Base-by-base conservation (phyloP, 2,113 vertebrate species). In the Gobio gobio region DNA sequence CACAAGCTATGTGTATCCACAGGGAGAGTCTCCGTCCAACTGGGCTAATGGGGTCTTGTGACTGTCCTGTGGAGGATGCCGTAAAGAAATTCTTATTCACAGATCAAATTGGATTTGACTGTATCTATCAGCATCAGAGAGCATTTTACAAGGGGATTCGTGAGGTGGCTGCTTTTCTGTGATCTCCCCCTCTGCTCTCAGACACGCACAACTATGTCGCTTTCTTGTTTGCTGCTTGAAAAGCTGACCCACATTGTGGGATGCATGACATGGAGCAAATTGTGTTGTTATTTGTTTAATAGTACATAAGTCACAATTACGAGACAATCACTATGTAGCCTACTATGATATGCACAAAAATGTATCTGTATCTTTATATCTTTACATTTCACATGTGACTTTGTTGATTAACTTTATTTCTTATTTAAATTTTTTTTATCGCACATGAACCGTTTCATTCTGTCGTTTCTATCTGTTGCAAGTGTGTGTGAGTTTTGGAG, bases 21-120 rank as follows among this genome's bases (percentile, higher is more conserved):
- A 49, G 56, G 78, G 82, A 76, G 64, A 12, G 70, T 73, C 76
- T 58, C 22, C 2, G 26, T n/a, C 16, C 47, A 78, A 20, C 18
- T 85, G 40, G 20, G 79, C 77, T 24, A 3, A 78, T 78, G n/a
- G 10, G 56, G 77, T 78, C 56, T 61, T 61, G 13, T 45, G 77
- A 61, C 51, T 78, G 33, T 43, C 33, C 22, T 78, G 75, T 58
- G 33, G 22, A 78, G 33, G 54, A 22, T 78, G 54, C 3, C 3
- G 3, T 24, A 4, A 33, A 78, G 16, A 78, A 58, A 33, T 51
- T 56, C 49, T 54, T 54, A 76, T 51, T 76, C 14, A 8, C 47
- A 16, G 24, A 54, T 76, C 73, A 76, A 76, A 29, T 33, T 29
- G 7, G 24, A 76, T 33, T 20, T 54, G 20, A 5, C 33, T 40